Evolutionary conservation across 2,888 invertebrate genomes (phyloP).

Genomic region (Plebejus argus): DNA sequence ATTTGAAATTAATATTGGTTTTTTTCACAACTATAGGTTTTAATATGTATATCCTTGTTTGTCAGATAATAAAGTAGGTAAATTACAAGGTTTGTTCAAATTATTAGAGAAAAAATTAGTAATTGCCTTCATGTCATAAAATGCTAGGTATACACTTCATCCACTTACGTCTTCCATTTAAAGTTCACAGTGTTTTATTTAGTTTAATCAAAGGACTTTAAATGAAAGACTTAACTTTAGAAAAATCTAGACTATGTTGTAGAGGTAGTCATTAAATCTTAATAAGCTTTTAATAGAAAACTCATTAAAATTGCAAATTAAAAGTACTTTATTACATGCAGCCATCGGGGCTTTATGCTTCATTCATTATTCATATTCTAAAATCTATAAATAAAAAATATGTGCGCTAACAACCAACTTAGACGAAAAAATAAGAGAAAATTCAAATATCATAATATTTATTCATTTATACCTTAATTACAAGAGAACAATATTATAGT

Average conservation of each 20-base stretch:
- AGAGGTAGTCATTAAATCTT: background rate
- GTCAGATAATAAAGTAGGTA: too few species aligned
- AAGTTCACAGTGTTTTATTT: background rate
- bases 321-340: background rate
- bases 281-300: conserved; percentile 12
- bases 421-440: background rate
- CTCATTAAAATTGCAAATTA: conserved; percentile 20
- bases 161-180: background rate
- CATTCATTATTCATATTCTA: conserved; percentile 2
- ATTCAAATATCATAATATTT: too few species aligned
- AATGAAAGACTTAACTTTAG: background rate
- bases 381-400: conserved; percentile 18
- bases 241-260: background rate
- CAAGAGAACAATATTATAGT: too few species aligned
- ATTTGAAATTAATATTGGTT: too few species aligned
- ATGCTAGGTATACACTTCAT: background rate
- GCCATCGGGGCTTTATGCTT: conserved; percentile 1
- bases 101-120: too few species aligned
- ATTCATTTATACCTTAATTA: too few species aligned
- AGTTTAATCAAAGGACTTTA: background rate
- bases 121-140: too few species aligned
- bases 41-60: too few species aligned
- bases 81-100: too few species aligned
- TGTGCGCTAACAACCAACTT: background rate
- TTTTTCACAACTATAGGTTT: too few species aligned